phyloP scores from a whole-genome alignment of 2,113 vertebrate genomes.

The Arizona elegans region DNA sequence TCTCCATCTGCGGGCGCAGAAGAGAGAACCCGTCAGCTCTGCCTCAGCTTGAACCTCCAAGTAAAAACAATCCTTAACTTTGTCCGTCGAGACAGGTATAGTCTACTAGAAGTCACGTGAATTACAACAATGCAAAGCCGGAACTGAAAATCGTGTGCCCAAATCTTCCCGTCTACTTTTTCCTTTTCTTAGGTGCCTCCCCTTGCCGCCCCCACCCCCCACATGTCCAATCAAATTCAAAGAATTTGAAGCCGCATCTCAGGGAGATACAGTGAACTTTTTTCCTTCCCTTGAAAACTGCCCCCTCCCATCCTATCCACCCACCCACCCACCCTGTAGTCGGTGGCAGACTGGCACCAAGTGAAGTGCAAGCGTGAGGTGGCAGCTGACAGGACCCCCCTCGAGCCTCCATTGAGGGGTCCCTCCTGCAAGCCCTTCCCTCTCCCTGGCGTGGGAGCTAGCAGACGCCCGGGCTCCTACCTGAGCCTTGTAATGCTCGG shows the following conservation, averaged over 20 bases:
- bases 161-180: not conserved
- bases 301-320: accelerated
- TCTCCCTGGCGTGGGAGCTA: not conserved
- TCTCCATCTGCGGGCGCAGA: conserved; percentile 77
- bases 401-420: no score
- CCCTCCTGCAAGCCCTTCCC: not conserved
- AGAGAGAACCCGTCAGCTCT: accelerated
- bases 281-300: no score
- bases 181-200: not conserved
- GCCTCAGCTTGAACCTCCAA: accelerated
- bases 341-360: not conserved
- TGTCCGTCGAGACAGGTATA: accelerated
- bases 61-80: accelerated
- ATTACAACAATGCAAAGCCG: accelerated
- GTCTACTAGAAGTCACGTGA: accelerated
- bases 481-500: conserved; percentile 87
- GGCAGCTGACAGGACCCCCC: no score
- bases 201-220: no score
- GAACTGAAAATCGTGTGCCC: not conserved
- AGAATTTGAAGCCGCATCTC: no score
- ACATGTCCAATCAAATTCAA: no score
- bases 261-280: no score
- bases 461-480: conserved; percentile 53
- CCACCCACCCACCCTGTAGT: no score
- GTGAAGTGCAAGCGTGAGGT: no score